phyloP scores from a whole-genome alignment of 2,797 vertebrate species.

The Okamejei kenojei region DNA sequence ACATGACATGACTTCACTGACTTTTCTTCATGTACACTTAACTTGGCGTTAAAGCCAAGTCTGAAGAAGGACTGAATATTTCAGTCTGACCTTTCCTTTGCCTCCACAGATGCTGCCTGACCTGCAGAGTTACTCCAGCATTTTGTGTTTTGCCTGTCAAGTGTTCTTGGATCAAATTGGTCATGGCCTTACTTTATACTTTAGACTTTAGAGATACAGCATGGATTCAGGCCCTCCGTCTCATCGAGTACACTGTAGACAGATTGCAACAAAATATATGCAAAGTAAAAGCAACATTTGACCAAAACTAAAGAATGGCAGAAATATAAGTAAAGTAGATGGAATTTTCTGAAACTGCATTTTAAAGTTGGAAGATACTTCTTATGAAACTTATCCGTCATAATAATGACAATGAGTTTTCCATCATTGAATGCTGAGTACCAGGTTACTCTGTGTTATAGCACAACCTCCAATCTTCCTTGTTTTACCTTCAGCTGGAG shows the following conservation, averaged over 20 bases:
- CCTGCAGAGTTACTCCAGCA: too few relatives aligned
- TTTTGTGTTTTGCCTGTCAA: neutral
- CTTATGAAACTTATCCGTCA: too few relatives aligned
- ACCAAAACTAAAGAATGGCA: neutral
- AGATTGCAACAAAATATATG: neutral
- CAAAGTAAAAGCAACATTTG: neutral
- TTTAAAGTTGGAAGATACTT: neutral
- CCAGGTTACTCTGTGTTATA: neutral
- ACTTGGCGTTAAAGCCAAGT: neutral
- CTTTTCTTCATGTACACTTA: neutral
- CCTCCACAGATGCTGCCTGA: too few relatives aligned
- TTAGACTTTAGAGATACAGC: too few relatives aligned
- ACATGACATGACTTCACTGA: neutral
- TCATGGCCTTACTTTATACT: too few relatives aligned
- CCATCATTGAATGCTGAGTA: neutral
- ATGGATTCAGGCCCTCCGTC: too few relatives aligned
- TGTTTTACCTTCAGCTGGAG: conserved; percentile 15
- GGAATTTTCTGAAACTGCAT: neutral
- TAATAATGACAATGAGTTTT: neutral
- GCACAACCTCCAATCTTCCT: neutral
- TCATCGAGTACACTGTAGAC: neutral
- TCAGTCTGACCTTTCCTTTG: too few relatives aligned
- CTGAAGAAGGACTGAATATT: too few relatives aligned
- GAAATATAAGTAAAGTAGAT: neutral
- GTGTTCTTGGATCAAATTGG: too few relatives aligned